Conservation (phyloP, 2,888 invertebrate species). For the Scaptomyza flava region DNA sequence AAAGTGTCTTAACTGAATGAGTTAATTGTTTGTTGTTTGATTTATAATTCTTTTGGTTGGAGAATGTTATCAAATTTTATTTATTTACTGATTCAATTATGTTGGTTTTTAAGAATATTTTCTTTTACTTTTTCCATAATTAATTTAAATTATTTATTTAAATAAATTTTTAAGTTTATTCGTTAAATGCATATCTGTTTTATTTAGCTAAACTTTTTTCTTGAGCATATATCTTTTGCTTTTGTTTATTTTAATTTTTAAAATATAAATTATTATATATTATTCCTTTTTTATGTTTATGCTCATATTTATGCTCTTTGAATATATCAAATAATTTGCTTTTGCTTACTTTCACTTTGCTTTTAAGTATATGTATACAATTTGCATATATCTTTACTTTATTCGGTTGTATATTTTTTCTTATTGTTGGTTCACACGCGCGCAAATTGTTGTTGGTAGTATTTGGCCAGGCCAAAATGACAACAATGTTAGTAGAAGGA, state of each 20-base stretch:
- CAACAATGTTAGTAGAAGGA: conserved; percentile 35
- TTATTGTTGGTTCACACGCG: conserved; percentile 65
- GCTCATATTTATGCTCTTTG: background rate
- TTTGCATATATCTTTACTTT: conserved; percentile 19
- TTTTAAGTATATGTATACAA: conserved; percentile 28
- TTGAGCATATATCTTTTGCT: too few relatives aligned
- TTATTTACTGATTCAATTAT: background rate
- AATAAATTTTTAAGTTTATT: background rate
- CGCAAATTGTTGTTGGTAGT: conserved; percentile 49
- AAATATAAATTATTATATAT: too few relatives aligned
- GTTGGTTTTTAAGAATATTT: background rate
- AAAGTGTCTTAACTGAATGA: background rate
- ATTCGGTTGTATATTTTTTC: conserved; percentile 10
- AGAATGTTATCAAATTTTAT: background rate
- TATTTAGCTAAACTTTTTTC: background rate
- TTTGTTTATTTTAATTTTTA: too few relatives aligned
- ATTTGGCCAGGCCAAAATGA: conserved; percentile 57
- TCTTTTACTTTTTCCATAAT: too few relatives aligned
- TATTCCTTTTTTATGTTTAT: background rate
- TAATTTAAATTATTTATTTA: too few relatives aligned
- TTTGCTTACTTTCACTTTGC: conserved; percentile 50
- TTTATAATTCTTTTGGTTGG: background rate
- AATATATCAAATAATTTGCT: conserved; percentile 13
- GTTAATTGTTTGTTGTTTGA: background rate
- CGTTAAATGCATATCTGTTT: background rate